Evolutionary conservation across 1,140 invertebrate species (phyloP).

Genomic region (Cephus cinctus): DNA sequence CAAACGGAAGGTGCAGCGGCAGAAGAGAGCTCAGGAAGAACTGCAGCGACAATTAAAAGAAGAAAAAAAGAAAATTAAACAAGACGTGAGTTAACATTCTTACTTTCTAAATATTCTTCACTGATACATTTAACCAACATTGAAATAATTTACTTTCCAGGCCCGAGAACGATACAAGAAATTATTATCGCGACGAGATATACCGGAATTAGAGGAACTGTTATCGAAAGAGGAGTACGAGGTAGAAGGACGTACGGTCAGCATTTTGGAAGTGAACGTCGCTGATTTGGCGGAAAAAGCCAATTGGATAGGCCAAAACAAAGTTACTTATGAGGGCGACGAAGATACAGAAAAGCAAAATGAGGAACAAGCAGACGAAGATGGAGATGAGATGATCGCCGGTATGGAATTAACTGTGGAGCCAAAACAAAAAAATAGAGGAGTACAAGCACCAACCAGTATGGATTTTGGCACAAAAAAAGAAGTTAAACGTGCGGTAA

Average conservation of each 20-base stretch:
- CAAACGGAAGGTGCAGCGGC: constrained; percentile 72
- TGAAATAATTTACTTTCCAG: constrained; percentile 39
- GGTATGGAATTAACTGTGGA: constrained; percentile 60
- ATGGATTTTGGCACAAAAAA: constrained; percentile 59
- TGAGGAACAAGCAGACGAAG: constrained; percentile 36
- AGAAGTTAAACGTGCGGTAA: constrained; percentile 66
- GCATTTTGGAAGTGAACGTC: constrained; percentile 69
- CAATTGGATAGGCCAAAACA: constrained; percentile 70
- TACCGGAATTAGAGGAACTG: constrained; percentile 68
- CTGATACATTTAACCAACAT: constrained; percentile 2
- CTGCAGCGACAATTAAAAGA: constrained; percentile 69
- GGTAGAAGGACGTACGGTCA: constrained; percentile 72
- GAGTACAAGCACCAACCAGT: constrained; percentile 20
- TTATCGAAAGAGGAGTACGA: constrained; percentile 66
- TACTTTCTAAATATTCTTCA: constrained; percentile 7
- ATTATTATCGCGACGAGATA: constrained; percentile 62
- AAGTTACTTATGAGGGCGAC: constrained; percentile 53
- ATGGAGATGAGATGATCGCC: constrained; percentile 52
- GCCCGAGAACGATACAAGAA: constrained; percentile 66
- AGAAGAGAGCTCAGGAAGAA: constrained; percentile 69
- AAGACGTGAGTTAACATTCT: constrained; percentile 57
- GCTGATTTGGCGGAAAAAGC: constrained; percentile 64
- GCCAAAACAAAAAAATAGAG: constrained; percentile 20
- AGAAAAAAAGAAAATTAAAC: constrained; percentile 71
- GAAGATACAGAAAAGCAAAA: constrained; percentile 43